These are phyloP conservation scores for Chrysina gloriosa DNA, from an alignment of 2,888 invertebrate species.

Conservation along the genomic window DNA sequence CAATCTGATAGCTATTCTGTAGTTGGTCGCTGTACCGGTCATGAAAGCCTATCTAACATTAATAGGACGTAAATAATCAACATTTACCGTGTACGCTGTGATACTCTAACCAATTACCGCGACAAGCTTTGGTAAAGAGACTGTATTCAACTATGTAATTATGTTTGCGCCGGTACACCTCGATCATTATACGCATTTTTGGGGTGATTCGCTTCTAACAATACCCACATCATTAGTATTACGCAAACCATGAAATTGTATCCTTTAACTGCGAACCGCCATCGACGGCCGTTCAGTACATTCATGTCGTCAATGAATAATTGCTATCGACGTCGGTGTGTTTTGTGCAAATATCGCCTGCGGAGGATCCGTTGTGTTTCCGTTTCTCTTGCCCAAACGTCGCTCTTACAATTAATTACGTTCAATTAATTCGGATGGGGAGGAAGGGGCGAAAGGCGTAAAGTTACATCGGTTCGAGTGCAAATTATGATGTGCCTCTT, in stretches of 20 bases:
- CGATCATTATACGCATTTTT: neutral
- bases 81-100: too few species aligned
- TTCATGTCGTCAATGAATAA: conserved; percentile 24
- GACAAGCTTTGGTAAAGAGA: too few species aligned
- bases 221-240: neutral
- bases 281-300: conserved; percentile 2
- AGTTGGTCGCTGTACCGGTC: too few species aligned
- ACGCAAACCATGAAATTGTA: conserved; percentile 20
- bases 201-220: conserved; percentile 1
- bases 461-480: conserved; percentile 18
- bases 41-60: too few species aligned
- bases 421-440: conserved; percentile 31
- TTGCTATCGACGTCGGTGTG: conserved; percentile 10
- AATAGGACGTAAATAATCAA: too few species aligned
- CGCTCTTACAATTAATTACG: conserved; percentile 27
- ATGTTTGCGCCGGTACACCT: too few species aligned
- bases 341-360: conserved; percentile 15
- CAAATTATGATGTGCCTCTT: conserved; percentile 29
- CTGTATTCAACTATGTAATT: too few species aligned
- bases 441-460: conserved; percentile 22
- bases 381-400: neutral
- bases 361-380: neutral
- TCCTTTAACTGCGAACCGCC: conserved; percentile 8
- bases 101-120: too few species aligned
- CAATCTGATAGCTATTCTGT: too few species aligned